A percentile compares a stretch with the other conserved stretches of the same genome.
These are phyloP conservation scores for Nemurella pictetii DNA, from an alignment of 2,888 invertebrate genomes.

Conservation along the genomic window DNA sequence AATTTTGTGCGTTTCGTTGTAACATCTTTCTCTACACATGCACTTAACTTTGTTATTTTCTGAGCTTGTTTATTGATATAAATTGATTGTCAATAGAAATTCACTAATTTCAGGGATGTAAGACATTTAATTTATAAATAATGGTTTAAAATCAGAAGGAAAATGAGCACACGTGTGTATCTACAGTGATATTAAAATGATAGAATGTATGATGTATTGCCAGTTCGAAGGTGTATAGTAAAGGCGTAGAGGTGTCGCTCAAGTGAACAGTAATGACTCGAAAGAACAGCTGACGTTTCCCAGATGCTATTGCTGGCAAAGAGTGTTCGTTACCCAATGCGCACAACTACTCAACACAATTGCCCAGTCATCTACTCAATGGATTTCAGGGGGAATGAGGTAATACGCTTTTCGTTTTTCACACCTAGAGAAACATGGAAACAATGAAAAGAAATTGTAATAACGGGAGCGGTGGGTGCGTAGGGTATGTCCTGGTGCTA, in stretches of 20 bases:
- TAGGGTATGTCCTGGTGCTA: neutral
- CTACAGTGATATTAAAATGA: neutral
- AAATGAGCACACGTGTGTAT: neutral
- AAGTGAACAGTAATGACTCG: neutral
- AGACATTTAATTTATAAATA: neutral
- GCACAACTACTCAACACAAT: constrained; percentile 30
- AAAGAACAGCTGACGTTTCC: constrained; percentile 33
- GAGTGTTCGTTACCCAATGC: neutral
- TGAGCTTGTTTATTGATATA: neutral
- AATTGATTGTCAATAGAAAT: too few relatives aligned
- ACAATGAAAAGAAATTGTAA: constrained; percentile 17
- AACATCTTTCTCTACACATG: neutral
- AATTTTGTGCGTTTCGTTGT: neutral
- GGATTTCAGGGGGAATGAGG: constrained; percentile 19
- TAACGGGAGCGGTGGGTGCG: neutral
- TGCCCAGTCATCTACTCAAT: constrained; percentile 33
- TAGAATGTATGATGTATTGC: neutral
- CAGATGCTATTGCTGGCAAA: constrained; percentile 2
- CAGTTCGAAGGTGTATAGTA: neutral
- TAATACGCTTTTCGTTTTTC: constrained; percentile 21
- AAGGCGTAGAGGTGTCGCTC: neutral
- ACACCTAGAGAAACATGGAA: constrained; percentile 11
- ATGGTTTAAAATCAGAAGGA: neutral
- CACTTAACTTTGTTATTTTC: neutral
- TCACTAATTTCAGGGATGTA: too few relatives aligned